These are phyloP conservation scores for Melanotaenia trifasciata DNA, from an alignment of 2,797 vertebrate species.

Conservation along the genomic window DNA sequence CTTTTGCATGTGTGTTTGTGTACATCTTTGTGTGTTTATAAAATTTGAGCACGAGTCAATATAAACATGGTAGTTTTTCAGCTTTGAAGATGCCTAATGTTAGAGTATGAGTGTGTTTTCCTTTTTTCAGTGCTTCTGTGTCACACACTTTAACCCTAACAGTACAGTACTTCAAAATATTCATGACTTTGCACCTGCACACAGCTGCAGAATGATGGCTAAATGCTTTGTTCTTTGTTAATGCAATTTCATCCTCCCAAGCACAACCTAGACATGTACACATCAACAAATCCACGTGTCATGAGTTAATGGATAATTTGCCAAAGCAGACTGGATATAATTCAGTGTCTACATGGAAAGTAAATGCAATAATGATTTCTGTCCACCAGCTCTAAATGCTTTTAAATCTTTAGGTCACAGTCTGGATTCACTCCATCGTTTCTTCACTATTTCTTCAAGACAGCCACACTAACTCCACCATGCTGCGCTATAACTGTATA, in stretches of 20 bases:
- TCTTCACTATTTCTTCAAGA: slow-evolving; percentile 21
- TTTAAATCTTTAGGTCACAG: slow-evolving; percentile 43
- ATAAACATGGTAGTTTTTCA: slow-evolving; percentile 12
- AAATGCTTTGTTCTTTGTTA: slow-evolving; percentile 16
- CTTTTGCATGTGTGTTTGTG: slow-evolving; percentile 41
- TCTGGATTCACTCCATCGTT: slow-evolving; percentile 35
- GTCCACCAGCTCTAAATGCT: slow-evolving; percentile 36
- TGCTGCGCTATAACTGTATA: slow-evolving; percentile 17
- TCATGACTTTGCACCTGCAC: slow-evolving; percentile 36
- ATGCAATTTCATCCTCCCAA: slow-evolving; percentile 19
- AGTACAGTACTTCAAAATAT: slow-evolving; percentile 16
- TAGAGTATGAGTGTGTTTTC: slow-evolving; percentile 33
- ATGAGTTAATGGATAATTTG: slow-evolving; percentile 44
- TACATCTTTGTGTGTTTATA: slow-evolving; percentile 9
- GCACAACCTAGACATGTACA: slow-evolving; percentile 11
- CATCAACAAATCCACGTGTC: slow-evolving; percentile 29
- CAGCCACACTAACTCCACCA: slow-evolving; percentile 24
- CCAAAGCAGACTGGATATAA: slow-evolving; percentile 40
- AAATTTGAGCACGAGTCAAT: slow-evolving; percentile 7
- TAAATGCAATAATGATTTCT: slow-evolving; percentile 46
- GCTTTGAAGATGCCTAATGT: slow-evolving; percentile 24
- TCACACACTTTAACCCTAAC: slow-evolving; percentile 24
- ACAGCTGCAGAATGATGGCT: slow-evolving; percentile 14
- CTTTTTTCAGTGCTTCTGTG: slow-evolving; percentile 15
- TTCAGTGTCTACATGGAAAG: slow-evolving; percentile 55